Base-by-base conservation (phyloP, 1,140 invertebrate species). In the Neocloeon triangulifer region DNA sequence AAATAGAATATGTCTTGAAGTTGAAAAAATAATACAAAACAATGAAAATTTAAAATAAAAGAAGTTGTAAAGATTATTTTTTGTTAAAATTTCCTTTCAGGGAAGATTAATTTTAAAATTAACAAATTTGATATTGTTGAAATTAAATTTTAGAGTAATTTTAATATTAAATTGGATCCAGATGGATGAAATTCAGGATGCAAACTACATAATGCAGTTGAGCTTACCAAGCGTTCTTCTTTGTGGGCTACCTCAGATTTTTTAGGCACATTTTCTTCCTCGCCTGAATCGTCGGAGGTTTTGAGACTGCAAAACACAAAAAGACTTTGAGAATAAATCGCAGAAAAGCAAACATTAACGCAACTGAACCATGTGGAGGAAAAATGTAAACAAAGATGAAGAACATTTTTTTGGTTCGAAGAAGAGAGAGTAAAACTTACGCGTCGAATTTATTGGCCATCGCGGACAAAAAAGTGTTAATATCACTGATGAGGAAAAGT, bases 361-460 rank as follows among this genome's bases (percentile, higher is more conserved):
- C 18, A 21, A 19, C 17, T 34, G 41, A 36, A 32, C 25, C 19
- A 28, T 34, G 39, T 23, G 5, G 14, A 33, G 15, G 2, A 12
- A 23, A 29, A 30, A 10, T 23, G 30, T 23, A 10, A 37, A 12
- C 36, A 25, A 20, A 9, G 10, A 17, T 23, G 22, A 17, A 29
- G n/a, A n/a, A n/a, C n/a, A n/a, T n/a, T n/a, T n/a, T n/a, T n/a
- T n/a, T n/a, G n/a, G n/a, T n/a, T n/a, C n/a, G n/a, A n/a, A n/a
- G n/a, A n/a, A n/a, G n/a, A n/a, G n/a, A 35, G 37, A 3, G 22
- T 20, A 33, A 39, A 37, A 59, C 65, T 61, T 62, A 68, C 64
- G 61, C 56, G 37, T 67, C 63, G 38, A 61, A 69, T 61, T 69
- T 68, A 51, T 64, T 67, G 39, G 66, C 65, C 64, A 69, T 66